Base-by-base conservation (phyloP, 2,797 vertebrate genomes). In the Mus minutoides region DNA sequence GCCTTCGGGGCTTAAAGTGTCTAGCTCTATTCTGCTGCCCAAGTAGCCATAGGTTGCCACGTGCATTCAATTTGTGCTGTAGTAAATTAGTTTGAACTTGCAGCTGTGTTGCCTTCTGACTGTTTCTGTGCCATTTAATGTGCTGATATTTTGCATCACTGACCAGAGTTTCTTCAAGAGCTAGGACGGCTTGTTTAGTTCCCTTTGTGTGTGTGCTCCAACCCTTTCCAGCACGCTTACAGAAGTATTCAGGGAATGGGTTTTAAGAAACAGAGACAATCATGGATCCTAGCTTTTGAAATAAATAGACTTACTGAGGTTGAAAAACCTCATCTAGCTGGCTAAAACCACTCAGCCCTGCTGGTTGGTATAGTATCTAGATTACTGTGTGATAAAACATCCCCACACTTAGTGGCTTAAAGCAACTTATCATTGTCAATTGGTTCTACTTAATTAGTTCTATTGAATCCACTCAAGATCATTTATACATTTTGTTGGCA, bases 61-160 rank as follows among this genome's bases (percentile, higher is more conserved):
- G 75, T 95, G 95, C 79, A 87, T 97, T 96, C 87, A 95, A 94
- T 96, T 96, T 97, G 94, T 92, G 91, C 91, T 95, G 13, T 87
- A 89, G 54, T 97, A 49, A 95, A 90, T 95, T 86, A 86, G 67
- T 89, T 83, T 91, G 94, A 93, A 94, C 78, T 95, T 96, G 78
- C 69, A 93, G 62, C 87, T 90, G 89, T 96, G 75, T 95, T 91
- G 82, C 88, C 92, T 95, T 97, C 79, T 94, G 90, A 90, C 62
- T 89, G 29, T 95, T 95, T 62, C 93, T 54, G n/a, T 91, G 52
- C 58, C 29, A 43, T 92, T 96, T 94, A 94, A 86, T 56, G 46
- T 82, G 79, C 34, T 89, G 60, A 87, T 91, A 60, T 73, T 97
- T 96, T 87, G 75, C 92, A 90, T 96, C 71, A 95, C 75, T 94